Evolutionary conservation across 2,797 vertebrate species (phyloP).

Genomic region (Pempheris klunzingeri): DNA sequence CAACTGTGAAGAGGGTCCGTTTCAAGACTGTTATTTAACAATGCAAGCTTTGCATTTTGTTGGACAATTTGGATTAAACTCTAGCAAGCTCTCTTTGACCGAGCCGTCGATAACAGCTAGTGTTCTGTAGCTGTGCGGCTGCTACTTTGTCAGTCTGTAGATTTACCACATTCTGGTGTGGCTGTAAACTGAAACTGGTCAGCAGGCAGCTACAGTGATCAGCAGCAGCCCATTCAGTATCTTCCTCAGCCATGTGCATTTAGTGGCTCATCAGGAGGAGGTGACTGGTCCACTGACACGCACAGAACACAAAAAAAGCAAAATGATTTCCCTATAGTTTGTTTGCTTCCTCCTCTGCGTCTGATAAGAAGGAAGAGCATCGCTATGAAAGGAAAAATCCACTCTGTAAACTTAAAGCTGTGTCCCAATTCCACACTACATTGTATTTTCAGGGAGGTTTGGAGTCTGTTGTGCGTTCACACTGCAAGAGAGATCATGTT

Average conservation of each 20-base stretch:
- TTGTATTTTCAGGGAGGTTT: background rate
- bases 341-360: background rate
- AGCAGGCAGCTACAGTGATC: background rate
- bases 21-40: background rate
- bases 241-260: background rate
- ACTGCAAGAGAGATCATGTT: no score
- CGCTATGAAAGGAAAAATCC: background rate
- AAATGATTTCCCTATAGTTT: background rate
- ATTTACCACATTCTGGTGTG: background rate
- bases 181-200: background rate
- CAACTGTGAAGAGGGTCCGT: background rate
- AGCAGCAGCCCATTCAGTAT: background rate
- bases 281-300: background rate
- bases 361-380: background rate
- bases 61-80: background rate
- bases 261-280: background rate
- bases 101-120: background rate
- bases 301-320: background rate
- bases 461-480: background rate
- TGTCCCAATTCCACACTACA: background rate
- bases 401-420: background rate
- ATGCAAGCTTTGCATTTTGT: background rate
- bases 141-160: background rate
- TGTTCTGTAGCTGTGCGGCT: background rate
- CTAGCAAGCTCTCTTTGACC: background rate